Evolutionary conservation across 2,113 vertebrate species (phyloP), one percentile per base, ranked within the genome.

Genomic region (Takifugu flavidus): DNA sequence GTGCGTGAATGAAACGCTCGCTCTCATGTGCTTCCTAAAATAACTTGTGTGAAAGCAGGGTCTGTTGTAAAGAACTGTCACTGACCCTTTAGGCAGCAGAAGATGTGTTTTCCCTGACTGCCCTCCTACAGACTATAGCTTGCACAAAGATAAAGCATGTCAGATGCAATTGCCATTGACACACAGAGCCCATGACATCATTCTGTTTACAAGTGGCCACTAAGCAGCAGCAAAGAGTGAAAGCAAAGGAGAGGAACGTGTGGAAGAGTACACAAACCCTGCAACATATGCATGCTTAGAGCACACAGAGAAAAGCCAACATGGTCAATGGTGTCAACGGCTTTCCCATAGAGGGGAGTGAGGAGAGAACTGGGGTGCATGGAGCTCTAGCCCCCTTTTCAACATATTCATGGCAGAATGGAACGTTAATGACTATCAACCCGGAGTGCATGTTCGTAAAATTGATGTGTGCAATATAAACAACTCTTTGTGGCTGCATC

Each of bases 141-240:
- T 90, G 90, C 89, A 91, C 90, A 91, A 90, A 90, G 82, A 92
- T 90, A 91, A 91, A 91, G 84, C 79, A 84, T 76, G 89, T 92
- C 88, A 89, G 78, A 86, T 85, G 81, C 59, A 58, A 91, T 91
- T 72, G 69, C 78, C 75, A 66, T 70, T 71, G 77, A 90, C 86
- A 88, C 83, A 75, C 61, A 65, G 74, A 39, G 53, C 15, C 72
- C 65, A 87, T 91, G 90, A 91, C 91, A 91, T 91, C 90, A 91
- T 80, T 79, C 60, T 53, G 62, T 68, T 72, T 63, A 68, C 76
- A 75, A 79, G 51, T 74, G 70, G 63, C 73, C 43, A 13, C 61
- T 6, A 31, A 72, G 65, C 67, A 62, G 69, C 63, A 73, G 59
- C 4, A 34, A 77, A 72, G 79, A 69, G 42, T 53, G 70, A 69